phyloP scores from a whole-genome alignment of 2,797 vertebrate species.

The Coranthus polyacanthus region DNA sequence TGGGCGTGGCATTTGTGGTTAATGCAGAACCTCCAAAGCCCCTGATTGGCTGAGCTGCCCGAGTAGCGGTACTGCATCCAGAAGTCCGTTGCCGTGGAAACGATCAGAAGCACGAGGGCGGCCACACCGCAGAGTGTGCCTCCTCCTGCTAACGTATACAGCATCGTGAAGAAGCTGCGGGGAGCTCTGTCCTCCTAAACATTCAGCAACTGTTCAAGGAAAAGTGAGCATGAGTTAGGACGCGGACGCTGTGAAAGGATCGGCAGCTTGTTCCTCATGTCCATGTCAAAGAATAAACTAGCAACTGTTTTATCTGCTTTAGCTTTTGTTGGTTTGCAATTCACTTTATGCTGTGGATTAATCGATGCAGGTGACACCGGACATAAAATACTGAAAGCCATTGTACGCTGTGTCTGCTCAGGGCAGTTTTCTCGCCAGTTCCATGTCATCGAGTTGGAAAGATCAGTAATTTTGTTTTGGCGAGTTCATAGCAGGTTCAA shows the following conservation, averaged over 20 bases:
- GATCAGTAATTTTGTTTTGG: no score
- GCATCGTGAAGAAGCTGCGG: conserved; percentile 76
- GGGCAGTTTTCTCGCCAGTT: no score
- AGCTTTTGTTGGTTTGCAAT: no score
- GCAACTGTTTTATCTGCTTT: no score
- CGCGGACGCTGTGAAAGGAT: no score
- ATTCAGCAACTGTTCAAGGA: conserved; percentile 51
- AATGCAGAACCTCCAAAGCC: conserved; percentile 90
- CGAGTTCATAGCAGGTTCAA: neutral
- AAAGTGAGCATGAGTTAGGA: neutral
- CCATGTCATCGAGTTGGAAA: no score
- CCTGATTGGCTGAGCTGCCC: conserved; percentile 86
- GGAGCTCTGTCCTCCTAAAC: conserved; percentile 66
- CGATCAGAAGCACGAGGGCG: conserved; percentile 87
- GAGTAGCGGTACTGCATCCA: conserved; percentile 90
- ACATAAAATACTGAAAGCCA: no score
- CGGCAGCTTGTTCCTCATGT: no score
- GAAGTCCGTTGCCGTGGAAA: conserved; percentile 88
- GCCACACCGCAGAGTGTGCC: conserved; percentile 87
- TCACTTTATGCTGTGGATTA: no score
- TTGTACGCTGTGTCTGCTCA: no score
- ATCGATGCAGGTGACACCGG: no score
- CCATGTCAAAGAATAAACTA: no score
- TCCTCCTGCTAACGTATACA: conserved; percentile 85
- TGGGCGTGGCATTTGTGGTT: conserved; percentile 88